These are phyloP conservation scores for Glaucomys volans DNA, from an alignment of 2,113 vertebrate species.

Conservation along the genomic window DNA sequence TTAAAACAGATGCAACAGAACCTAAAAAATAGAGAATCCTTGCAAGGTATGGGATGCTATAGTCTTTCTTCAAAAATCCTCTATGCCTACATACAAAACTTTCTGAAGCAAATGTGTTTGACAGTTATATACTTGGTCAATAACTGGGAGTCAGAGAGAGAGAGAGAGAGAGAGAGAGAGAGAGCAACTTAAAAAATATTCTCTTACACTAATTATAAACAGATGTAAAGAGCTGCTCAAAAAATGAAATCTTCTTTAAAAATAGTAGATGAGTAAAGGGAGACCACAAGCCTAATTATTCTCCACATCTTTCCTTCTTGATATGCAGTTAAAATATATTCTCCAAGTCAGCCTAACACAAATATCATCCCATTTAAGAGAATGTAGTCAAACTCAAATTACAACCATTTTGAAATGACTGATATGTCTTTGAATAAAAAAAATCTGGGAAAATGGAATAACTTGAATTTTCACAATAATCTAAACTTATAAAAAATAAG, in stretches of 20 bases:
- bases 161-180: no score
- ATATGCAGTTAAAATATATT: neutral
- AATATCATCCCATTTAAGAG: neutral
- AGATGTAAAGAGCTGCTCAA: neutral
- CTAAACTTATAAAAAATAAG: neutral
- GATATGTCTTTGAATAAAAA: neutral
- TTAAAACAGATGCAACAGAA: neutral
- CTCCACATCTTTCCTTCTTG: neutral
- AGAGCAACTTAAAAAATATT: neutral
- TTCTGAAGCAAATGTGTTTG: neutral
- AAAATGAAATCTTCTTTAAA: neutral
- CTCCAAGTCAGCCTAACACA: neutral
- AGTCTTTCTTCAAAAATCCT: neutral
- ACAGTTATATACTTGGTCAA: neutral
- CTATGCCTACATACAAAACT: neutral
- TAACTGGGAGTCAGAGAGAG: neutral
- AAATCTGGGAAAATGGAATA: neutral
- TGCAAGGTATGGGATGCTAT: neutral
- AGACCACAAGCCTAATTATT: neutral
- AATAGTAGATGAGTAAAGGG: neutral
- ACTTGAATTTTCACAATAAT: neutral
- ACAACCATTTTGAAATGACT: neutral
- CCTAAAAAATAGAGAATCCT: constrained; percentile 14
- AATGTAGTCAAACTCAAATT: neutral
- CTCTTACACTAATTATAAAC: neutral